These are phyloP conservation scores for Chelmon rostratus DNA, from an alignment of 2,797 vertebrate species.

Conservation along the genomic window DNA sequence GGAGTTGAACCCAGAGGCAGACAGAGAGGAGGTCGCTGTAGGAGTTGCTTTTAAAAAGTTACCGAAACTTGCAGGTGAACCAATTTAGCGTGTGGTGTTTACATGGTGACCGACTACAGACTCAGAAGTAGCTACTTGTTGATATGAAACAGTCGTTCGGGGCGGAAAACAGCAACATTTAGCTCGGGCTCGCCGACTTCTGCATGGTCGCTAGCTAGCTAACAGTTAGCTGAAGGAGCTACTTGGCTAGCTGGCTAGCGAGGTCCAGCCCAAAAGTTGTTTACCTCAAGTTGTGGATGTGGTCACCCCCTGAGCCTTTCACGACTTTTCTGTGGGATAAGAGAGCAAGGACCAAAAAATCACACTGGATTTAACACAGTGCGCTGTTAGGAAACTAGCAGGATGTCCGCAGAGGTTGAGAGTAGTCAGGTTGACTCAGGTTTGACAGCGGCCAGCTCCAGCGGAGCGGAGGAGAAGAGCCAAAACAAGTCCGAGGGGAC, in stretches of 20 bases:
- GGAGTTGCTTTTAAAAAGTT: conserved; percentile 52
- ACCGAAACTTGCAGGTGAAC: conserved; percentile 44
- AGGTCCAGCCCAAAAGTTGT: conserved; percentile 79
- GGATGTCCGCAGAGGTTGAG: conserved; percentile 85
- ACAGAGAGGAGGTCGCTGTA: conserved; percentile 54
- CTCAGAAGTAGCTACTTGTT: conserved; percentile 13
- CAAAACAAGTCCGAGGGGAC: conserved; percentile 69
- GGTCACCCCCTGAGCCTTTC: conserved; percentile 46
- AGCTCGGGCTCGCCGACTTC: conserved; percentile 59
- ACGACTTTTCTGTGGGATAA: conserved; percentile 59
- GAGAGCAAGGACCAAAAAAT: conserved; percentile 47
- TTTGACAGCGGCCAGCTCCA: conserved; percentile 80
- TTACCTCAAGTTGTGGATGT: conserved; percentile 71
- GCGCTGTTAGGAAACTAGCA: conserved; percentile 72
- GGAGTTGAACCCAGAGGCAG: conserved; percentile 58
- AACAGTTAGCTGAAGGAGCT: conserved; percentile 74
- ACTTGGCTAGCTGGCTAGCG: conserved; percentile 77
- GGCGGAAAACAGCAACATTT: conserved; percentile 48
- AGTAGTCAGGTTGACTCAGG: conserved; percentile 68
- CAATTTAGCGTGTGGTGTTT: neutral
- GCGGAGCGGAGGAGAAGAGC: conserved; percentile 61
- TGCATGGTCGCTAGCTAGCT: conserved; percentile 77
- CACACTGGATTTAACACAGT: conserved; percentile 77
- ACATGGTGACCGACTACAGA: conserved; percentile 22
- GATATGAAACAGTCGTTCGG: conserved; percentile 41